These are phyloP conservation scores for Hemitrygon akajei DNA, from an alignment of 2,797 vertebrate genomes.

Conservation along the genomic window DNA sequence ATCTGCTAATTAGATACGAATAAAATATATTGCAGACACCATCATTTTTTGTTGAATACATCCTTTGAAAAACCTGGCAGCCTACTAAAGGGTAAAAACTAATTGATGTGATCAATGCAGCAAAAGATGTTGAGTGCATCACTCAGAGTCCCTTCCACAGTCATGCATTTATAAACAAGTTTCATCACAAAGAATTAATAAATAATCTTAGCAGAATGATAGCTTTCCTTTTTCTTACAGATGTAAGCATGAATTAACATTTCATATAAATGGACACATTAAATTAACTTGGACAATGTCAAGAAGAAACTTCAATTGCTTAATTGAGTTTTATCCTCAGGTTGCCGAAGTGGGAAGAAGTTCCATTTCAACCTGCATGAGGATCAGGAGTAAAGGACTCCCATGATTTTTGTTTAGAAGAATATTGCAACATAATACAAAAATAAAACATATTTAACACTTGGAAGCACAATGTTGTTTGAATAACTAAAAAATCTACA, in stretches of 20 bases:
- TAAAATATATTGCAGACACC: background rate
- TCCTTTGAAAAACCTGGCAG: background rate
- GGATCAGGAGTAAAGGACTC: background rate
- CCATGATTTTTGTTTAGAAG: background rate
- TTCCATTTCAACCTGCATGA: background rate
- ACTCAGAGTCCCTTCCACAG: background rate
- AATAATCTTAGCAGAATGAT: background rate
- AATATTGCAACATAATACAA: background rate
- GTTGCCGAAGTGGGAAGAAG: background rate
- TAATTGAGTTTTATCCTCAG: background rate
- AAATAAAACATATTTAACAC: background rate
- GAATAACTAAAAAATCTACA: background rate
- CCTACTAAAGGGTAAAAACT: background rate
- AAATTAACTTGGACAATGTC: background rate
- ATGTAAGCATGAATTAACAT: background rate
- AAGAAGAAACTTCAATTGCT: background rate
- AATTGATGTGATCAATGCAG: background rate
- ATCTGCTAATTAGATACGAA: background rate
- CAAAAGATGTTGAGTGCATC: background rate
- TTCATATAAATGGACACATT: background rate
- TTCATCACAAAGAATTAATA: slow-evolving; percentile 5
- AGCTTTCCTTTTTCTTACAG: background rate
- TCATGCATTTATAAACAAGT: background rate
- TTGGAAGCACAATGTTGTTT: too few species aligned
- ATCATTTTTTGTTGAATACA: background rate